A percentile compares a stretch with the other conserved stretches of the same genome.
Conservation (phyloP, 1,140 invertebrate genomes). For the Elymnias hypermnestra region DNA sequence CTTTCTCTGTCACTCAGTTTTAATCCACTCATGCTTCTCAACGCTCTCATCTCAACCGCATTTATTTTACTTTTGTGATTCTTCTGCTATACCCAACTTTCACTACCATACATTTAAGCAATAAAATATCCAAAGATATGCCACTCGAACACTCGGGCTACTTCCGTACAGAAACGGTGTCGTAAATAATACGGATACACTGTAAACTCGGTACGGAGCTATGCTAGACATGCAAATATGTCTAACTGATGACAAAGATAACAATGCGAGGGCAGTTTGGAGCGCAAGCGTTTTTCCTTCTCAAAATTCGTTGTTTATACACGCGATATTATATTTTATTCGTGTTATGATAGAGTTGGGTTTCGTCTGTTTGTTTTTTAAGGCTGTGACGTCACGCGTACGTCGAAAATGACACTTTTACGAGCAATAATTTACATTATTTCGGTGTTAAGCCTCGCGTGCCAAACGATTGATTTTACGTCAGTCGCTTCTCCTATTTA, state of each 20-base stretch:
- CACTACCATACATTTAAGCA: no score
- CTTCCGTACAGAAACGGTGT: background rate
- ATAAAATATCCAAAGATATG: background rate
- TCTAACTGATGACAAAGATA: constrained; percentile 56
- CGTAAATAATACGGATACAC: constrained; percentile 15
- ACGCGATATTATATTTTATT: constrained; percentile 28
- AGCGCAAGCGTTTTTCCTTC: constrained; percentile 39
- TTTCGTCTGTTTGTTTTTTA: no score
- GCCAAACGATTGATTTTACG: constrained; percentile 68
- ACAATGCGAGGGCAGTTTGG: constrained; percentile 45
- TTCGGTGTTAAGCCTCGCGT: constrained; percentile 67
- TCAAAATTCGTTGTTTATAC: constrained; percentile 4
- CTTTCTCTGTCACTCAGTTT: no score
- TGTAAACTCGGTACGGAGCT: constrained; percentile 16
- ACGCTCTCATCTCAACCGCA: no score
- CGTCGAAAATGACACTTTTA: constrained; percentile 72
- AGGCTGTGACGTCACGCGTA: constrained; percentile 56
- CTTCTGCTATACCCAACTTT: no score
- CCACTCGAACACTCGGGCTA: background rate
- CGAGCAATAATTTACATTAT: constrained; percentile 72
- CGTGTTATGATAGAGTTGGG: constrained; percentile 20
- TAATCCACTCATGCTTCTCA: no score
- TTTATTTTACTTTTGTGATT: no score
- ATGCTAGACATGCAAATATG: constrained; percentile 48
- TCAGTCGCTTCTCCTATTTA: constrained; percentile 63